These are phyloP conservation scores for Dicyrtoma fusca DNA, from an alignment of 2,888 invertebrate genomes.

Conservation along the genomic window DNA sequence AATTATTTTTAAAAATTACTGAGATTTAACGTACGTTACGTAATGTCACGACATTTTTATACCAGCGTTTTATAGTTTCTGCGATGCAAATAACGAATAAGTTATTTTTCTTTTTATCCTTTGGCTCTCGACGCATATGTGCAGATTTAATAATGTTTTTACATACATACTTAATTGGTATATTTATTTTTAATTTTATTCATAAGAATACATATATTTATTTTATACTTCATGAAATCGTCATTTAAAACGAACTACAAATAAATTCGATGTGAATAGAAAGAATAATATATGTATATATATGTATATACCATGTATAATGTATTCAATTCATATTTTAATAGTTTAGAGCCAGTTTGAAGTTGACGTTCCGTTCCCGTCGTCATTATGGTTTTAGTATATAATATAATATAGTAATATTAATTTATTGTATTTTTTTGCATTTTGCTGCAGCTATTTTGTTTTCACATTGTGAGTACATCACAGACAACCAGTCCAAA, in stretches of 20 bases:
- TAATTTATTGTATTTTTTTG: neutral
- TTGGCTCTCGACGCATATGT: too few species aligned
- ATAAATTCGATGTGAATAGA: conserved; percentile 14
- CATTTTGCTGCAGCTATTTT: neutral
- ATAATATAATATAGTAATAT: too few species aligned
- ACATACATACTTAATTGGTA: too few species aligned
- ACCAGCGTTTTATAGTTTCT: too few species aligned
- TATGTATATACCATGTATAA: neutral
- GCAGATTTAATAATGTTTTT: neutral
- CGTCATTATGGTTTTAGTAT: too few species aligned
- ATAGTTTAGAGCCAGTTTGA: conserved; percentile 4
- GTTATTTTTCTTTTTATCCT: too few species aligned
- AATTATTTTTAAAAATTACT: too few species aligned
- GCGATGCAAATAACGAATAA: too few species aligned
- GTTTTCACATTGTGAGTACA: conserved; percentile 21
- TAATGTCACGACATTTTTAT: too few species aligned
- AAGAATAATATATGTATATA: neutral
- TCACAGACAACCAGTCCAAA: conserved; percentile 23
- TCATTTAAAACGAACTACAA: conserved; percentile 16
- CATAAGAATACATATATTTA: neutral
- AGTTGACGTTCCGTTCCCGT: conserved; percentile 7
- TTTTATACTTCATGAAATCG: conserved; percentile 10
- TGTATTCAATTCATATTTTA: neutral
- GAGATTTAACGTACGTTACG: too few species aligned
- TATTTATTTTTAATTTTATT: neutral